Percentiles rank a stretch among this genome's conserved stretches.
These are phyloP conservation scores for Ramphastos sulfuratus DNA, from an alignment of 2,113 vertebrate genomes.

Conservation along the genomic window DNA sequence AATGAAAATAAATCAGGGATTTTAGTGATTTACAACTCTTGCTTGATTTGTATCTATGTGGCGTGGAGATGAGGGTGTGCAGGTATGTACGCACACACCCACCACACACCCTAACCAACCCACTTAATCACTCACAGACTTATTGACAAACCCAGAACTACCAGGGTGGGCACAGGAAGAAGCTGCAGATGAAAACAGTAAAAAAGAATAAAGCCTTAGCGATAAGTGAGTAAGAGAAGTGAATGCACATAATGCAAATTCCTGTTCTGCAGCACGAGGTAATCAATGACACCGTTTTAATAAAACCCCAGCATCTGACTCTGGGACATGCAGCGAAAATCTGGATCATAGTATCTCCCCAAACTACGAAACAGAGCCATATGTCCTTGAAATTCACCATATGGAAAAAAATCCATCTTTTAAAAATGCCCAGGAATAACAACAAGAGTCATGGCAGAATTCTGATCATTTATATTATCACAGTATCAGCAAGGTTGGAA, in stretches of 20 bases:
- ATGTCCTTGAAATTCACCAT: conserved; percentile 8
- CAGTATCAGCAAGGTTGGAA: too few species aligned
- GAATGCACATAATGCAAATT: not conserved
- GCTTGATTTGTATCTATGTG: not conserved
- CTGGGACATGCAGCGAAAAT: not conserved
- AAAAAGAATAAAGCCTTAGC: not conserved
- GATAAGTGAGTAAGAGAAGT: not conserved
- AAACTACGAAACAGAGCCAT: conserved; percentile 29
- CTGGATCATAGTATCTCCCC: not conserved
- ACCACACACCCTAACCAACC: not conserved
- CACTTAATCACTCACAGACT: not conserved
- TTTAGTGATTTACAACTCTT: not conserved
- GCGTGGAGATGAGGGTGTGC: not conserved
- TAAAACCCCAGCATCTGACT: not conserved
- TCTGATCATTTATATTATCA: not conserved
- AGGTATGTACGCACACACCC: not conserved
- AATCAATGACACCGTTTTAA: not conserved
- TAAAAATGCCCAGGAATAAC: conserved; percentile 18
- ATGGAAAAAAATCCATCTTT: not conserved
- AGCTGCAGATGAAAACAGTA: not conserved
- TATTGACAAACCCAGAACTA: not conserved
- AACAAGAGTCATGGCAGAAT: conserved; percentile 16
- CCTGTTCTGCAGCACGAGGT: not conserved
- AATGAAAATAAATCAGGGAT: not conserved
- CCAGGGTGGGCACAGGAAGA: not conserved